Evolutionary conservation across 2,113 vertebrate genomes (phyloP).

Genomic region (Trichechus manatus): DNA sequence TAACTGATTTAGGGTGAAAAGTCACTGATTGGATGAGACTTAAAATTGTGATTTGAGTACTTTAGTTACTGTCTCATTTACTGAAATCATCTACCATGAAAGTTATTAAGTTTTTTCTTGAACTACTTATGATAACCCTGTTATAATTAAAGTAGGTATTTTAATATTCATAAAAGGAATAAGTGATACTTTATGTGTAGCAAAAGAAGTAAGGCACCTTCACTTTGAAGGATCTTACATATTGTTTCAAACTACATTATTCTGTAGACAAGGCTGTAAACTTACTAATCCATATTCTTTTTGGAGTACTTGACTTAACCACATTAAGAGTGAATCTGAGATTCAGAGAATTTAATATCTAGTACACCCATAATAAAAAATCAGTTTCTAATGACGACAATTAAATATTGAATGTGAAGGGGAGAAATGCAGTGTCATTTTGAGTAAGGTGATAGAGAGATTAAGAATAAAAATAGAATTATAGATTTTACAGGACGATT

Average conservation of each 20-base stretch:
- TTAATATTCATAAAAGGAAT: slow-evolving; percentile 67
- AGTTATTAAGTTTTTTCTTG: slow-evolving; percentile 35
- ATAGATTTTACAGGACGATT: neutral
- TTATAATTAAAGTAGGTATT: slow-evolving; percentile 48
- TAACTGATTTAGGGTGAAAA: slow-evolving; percentile 33
- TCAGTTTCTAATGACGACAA: neutral
- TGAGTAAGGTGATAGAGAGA: neutral
- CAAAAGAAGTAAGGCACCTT: slow-evolving; percentile 63
- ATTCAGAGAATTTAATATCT: slow-evolving; percentile 24
- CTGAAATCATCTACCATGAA: slow-evolving; percentile 23
- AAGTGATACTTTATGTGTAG: slow-evolving; percentile 36
- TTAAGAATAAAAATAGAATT: neutral
- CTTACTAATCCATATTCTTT: slow-evolving; percentile 31
- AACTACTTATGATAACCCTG: neutral
- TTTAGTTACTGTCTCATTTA: slow-evolving; percentile 28
- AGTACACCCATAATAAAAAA: slow-evolving; percentile 20
- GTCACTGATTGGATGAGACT: neutral
- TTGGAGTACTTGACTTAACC: neutral
- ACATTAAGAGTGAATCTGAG: neutral
- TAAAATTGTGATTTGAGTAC: neutral
- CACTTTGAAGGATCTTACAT: slow-evolving; percentile 53
- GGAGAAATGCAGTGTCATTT: neutral
- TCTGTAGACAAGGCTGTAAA: slow-evolving; percentile 69
- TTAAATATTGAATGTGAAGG: slow-evolving; percentile 59
- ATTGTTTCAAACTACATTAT: slow-evolving; percentile 57